Evolutionary conservation across 2,888 invertebrate species (phyloP).

Genomic region (Clunio marinus): DNA sequence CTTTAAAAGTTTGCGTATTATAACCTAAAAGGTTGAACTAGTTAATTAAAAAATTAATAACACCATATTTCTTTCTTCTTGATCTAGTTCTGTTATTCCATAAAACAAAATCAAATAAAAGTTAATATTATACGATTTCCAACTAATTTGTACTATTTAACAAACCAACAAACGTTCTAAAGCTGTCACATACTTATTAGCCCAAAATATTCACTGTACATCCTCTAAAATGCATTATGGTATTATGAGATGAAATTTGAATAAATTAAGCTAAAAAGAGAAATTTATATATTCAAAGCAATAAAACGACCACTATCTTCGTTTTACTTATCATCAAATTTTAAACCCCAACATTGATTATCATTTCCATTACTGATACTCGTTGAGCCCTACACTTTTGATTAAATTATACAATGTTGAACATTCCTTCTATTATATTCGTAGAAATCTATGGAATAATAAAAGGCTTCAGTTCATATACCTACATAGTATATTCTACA

Average conservation of each 20-base stretch:
- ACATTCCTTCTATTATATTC: slow-evolving; percentile 19
- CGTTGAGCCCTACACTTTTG: not conserved
- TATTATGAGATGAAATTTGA: too few species aligned
- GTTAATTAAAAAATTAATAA: too few species aligned
- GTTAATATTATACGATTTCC: too few species aligned
- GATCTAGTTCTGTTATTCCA: too few species aligned
- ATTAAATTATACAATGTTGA: slow-evolving; percentile 29
- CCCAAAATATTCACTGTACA: not conserved
- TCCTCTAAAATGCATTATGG: not conserved
- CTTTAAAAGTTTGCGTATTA: too few species aligned
- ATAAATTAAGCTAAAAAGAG: not conserved
- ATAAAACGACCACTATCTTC: not conserved
- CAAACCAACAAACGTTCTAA: not conserved
- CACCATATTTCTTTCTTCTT: too few species aligned
- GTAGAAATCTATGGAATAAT: slow-evolving; percentile 25
- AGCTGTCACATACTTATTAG: not conserved
- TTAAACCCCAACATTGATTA: too few species aligned
- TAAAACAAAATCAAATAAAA: too few species aligned
- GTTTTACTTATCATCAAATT: too few species aligned
- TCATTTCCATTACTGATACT: too few species aligned
- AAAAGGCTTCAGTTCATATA: slow-evolving; percentile 17
- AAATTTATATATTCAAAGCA: not conserved
- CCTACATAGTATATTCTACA: not conserved
- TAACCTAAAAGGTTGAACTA: too few species aligned
- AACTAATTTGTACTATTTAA: not conserved